These are phyloP conservation scores for Ramphastos sulfuratus DNA, from an alignment of 2,113 vertebrate genomes.

Conservation along the genomic window DNA sequence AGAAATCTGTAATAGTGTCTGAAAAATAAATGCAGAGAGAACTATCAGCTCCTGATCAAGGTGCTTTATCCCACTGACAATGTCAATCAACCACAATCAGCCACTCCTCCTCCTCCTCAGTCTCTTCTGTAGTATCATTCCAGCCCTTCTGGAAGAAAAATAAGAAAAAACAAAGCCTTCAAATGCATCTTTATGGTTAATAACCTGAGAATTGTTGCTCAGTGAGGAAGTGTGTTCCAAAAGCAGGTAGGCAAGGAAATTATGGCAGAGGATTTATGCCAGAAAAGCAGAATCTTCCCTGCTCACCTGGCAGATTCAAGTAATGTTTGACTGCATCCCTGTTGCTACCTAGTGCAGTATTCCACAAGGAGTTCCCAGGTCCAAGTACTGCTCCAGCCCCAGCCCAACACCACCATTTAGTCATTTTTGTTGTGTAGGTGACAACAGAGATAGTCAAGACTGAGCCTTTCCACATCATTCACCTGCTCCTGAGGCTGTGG, in stretches of 20 bases:
- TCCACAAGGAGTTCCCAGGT: background rate
- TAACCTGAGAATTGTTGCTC: background rate
- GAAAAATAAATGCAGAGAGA: background rate
- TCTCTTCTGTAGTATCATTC: background rate
- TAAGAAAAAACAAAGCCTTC: background rate
- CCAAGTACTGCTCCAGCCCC: background rate
- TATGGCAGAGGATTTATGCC: background rate
- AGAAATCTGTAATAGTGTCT: background rate
- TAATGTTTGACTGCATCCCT: background rate
- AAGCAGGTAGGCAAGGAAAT: background rate
- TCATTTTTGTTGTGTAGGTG: background rate
- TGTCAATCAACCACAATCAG: background rate
- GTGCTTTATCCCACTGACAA: background rate
- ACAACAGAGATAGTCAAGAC: background rate
- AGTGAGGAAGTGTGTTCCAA: background rate
- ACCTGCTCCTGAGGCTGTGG: background rate
- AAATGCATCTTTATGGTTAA: background rate
- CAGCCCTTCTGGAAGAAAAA: background rate
- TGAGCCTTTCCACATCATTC: background rate
- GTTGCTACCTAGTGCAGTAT: background rate
- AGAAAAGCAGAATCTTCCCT: background rate
- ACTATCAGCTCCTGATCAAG: background rate
- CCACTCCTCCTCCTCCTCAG: background rate
- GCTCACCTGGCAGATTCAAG: background rate
- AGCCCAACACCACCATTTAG: rapidly evolving